These are phyloP conservation scores for Cheilosia impressa DNA, from an alignment of 2,888 invertebrate genomes.

Conservation along the genomic window DNA sequence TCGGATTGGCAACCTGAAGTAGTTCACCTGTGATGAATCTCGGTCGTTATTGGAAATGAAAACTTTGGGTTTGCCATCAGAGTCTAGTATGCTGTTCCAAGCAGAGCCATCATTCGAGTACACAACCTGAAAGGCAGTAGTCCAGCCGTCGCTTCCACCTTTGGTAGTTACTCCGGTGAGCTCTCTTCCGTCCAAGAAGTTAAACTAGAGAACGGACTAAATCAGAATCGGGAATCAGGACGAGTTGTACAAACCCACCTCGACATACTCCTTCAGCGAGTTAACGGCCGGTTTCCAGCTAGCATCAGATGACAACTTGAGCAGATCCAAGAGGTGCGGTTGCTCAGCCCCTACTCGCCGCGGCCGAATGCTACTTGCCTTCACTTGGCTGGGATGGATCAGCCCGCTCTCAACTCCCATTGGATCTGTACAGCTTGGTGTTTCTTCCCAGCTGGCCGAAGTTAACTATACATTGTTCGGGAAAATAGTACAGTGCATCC, in stretches of 20 bases:
- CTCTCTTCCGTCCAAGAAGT: slow-evolving; percentile 90
- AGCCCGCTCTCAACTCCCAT: slow-evolving; percentile 89
- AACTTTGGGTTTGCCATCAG: slow-evolving; percentile 84
- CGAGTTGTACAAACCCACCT: slow-evolving; percentile 83
- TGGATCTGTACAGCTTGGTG: slow-evolving; percentile 87
- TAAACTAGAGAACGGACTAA: slow-evolving; percentile 84
- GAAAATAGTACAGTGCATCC: not conserved
- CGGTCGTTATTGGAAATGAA: slow-evolving; percentile 91
- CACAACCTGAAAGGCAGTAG: slow-evolving; percentile 88
- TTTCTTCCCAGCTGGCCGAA: slow-evolving; percentile 40
- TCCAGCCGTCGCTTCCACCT: slow-evolving; percentile 89
- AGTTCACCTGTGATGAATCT: slow-evolving; percentile 86
- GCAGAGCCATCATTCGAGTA: slow-evolving; percentile 89
- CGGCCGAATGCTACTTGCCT: slow-evolving; percentile 81
- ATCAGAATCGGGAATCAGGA: not conserved
- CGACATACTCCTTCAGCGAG: slow-evolving; percentile 88
- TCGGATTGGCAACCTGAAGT: slow-evolving; percentile 88
- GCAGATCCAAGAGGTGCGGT: slow-evolving; percentile 79
- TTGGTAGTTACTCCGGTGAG: slow-evolving; percentile 91
- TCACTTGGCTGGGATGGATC: slow-evolving; percentile 87
- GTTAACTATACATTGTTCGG: not conserved
- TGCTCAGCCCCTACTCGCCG: slow-evolving; percentile 78
- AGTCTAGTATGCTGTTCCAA: slow-evolving; percentile 89
- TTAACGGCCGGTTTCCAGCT: slow-evolving; percentile 89
- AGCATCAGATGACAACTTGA: slow-evolving; percentile 82